These are phyloP conservation scores for Busseola fusca DNA, from an alignment of 2,888 invertebrate species.

Conservation along the genomic window DNA sequence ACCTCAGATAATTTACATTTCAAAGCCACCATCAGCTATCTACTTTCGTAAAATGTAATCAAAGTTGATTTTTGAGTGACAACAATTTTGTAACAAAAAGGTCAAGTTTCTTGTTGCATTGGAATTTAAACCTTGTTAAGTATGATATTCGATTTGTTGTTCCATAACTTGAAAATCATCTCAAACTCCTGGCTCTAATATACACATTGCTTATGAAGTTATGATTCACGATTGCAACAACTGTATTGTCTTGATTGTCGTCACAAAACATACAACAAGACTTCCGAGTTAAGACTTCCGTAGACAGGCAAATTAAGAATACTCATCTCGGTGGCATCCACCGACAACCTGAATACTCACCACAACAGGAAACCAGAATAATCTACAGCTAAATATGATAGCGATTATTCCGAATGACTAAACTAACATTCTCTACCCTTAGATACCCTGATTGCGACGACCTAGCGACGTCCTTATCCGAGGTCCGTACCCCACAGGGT, in stretches of 20 bases:
- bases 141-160: background rate
- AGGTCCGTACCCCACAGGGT: too few species aligned
- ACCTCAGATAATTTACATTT: background rate
- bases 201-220: background rate
- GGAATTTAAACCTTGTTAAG: background rate
- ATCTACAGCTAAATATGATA: too few species aligned
- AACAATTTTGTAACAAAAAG: background rate
- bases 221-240: slow-evolving; percentile 40
- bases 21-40: background rate
- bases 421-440: too few species aligned
- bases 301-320: background rate
- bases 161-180: background rate
- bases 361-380: too few species aligned
- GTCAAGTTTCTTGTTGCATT: background rate
- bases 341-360: too few species aligned
- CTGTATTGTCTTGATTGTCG: slow-evolving; percentile 8
- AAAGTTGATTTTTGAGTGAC: background rate
- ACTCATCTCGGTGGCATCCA: too few species aligned
- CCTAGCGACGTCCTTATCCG: too few species aligned
- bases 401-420: too few species aligned
- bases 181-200: background rate
- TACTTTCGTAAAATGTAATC: background rate
- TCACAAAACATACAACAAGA: slow-evolving; percentile 25
- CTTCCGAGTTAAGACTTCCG: background rate
- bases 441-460: too few species aligned